Base-by-base conservation (phyloP, 1,140 invertebrate genomes). In the Orussus abietinus region DNA sequence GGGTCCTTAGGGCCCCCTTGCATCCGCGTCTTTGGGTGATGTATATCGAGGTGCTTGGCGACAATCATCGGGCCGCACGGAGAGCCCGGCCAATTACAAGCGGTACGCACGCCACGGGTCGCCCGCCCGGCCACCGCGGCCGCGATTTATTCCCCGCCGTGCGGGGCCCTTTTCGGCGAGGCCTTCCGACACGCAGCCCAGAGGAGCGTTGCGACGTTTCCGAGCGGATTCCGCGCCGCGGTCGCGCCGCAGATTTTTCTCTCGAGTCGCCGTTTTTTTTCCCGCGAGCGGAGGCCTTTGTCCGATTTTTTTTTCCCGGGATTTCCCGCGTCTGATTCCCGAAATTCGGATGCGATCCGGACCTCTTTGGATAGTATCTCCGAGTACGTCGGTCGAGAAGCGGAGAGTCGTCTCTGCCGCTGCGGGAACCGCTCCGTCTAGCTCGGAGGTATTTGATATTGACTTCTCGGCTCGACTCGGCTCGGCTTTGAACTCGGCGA, bases 391-490 rank as follows among this genome's bases (percentile, higher is more conserved):
- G n/a, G n/a, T n/a, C n/a, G 31, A n/a, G 42, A 17, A 15, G 21
- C 11, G 22, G 28, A 44, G 42, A 20, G 53, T 49, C 53, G 55
- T 59, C 55, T 59, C 57, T 55, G 43, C 42, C 45, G 37, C 34
- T 44, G 39, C 42, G 45, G 42, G 43, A 55, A 47, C 51, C 41
- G 45, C 46, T 57, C 60, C 59, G 65, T 66, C 62, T 68, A 67
- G 66, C 69, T 70, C 47, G 47, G 59, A 72, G 69, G 67, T 72
- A 72, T 70, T 72, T 72, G 66, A 69, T 70, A 72, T 72, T 69
- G 69, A 72, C 69, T 69, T 70, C 59, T 64, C 60, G 54, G 64
- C n/a, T n/a, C n/a, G n/a, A n/a, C n/a, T n/a, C n/a, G 64, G 59
- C 62, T 53, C 57, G 52, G 69, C 69, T 72, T 70, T 70, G 67